Conservation (phyloP, 2,113 vertebrate genomes). For the Lynx canadensis region DNA sequence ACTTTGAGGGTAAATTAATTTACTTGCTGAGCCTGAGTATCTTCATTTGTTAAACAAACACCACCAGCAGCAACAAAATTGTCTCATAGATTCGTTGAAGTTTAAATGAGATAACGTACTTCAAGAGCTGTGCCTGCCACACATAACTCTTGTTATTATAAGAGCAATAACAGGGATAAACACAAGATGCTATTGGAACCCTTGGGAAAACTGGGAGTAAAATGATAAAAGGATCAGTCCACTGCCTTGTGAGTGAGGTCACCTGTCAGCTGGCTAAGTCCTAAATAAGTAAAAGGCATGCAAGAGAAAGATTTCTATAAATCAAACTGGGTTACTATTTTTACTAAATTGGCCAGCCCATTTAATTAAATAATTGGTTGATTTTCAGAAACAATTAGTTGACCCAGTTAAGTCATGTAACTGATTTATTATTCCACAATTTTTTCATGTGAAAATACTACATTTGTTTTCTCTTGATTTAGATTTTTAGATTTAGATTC, state of each 20-base stretch:
- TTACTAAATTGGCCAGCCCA: background rate
- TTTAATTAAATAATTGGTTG: background rate
- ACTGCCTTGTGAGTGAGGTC: background rate
- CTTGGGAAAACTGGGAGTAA: background rate
- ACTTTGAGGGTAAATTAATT: background rate
- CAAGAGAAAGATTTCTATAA: constrained; percentile 4
- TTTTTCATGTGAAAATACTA: background rate
- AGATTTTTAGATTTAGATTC: constrained; percentile 59
- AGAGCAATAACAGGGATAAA: background rate
- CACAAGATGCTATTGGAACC: background rate
- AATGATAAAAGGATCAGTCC: background rate
- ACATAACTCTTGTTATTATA: background rate
- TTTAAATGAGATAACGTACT: background rate
- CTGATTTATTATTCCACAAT: background rate
- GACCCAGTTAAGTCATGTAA: background rate
- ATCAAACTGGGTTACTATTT: background rate
- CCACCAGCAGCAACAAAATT: background rate
- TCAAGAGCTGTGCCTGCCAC: background rate
- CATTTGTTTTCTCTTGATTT: constrained; percentile 50
- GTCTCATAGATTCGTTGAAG: background rate
- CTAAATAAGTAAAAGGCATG: background rate
- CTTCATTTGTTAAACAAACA: constrained; percentile 10
- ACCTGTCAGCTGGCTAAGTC: background rate
- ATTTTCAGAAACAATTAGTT: background rate
- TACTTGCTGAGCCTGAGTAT: background rate